Evolutionary conservation across 2,888 invertebrate genomes (phyloP).

Genomic region (Bugulina stolonifera): DNA sequence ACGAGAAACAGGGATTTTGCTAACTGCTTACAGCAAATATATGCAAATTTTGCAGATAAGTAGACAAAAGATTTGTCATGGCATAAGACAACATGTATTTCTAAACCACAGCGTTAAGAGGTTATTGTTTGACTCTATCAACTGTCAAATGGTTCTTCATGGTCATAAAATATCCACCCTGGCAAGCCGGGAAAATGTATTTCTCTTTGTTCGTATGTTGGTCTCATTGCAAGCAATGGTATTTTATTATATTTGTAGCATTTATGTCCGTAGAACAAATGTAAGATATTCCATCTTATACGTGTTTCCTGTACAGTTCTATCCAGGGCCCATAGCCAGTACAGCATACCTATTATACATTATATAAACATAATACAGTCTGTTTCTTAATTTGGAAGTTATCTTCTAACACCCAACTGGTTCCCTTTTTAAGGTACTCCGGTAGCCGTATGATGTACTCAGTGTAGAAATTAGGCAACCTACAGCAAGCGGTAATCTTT

Average conservation of each 20-base stretch:
- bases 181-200: not conserved
- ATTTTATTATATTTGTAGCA: not conserved
- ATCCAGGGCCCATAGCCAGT: not conserved
- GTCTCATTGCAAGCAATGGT: not conserved
- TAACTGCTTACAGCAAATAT: too few relatives aligned
- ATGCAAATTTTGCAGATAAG: too few relatives aligned
- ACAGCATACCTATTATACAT: not conserved
- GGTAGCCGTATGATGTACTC: too few relatives aligned
- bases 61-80: too few relatives aligned
- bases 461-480: not conserved
- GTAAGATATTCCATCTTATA: not conserved
- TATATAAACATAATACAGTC: not conserved
- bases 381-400: not conserved
- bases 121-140: too few relatives aligned
- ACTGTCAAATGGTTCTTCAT: not conserved
- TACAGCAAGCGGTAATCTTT: not conserved
- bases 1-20: too few relatives aligned
- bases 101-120: too few relatives aligned
- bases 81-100: too few relatives aligned
- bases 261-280: constrained; percentile 1
- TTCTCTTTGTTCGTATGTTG: not conserved
- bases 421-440: too few relatives aligned
- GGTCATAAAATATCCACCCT: constrained; percentile 5
- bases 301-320: not conserved
- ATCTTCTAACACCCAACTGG: too few relatives aligned